Conservation (phyloP, 2,797 vertebrate genomes). For the Eleutherodactylus coqui region DNA sequence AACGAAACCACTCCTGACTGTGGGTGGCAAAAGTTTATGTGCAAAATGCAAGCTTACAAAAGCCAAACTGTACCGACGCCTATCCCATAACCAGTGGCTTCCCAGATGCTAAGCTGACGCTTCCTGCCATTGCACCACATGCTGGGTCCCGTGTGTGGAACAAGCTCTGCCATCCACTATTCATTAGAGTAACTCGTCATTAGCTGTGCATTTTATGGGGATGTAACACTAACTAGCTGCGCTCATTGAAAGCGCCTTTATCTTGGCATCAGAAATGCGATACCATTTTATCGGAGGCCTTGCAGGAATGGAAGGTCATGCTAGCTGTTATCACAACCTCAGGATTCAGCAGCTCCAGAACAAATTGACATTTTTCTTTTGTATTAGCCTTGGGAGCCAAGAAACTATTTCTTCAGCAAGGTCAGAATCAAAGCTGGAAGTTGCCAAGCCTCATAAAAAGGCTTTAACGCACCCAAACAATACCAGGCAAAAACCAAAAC, state of each 20-base stretch:
- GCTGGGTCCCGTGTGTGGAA: not conserved
- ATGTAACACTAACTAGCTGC: too few relatives aligned
- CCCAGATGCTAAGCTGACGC: not conserved
- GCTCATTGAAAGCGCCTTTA: not conserved
- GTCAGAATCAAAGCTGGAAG: slow-evolving; percentile 25
- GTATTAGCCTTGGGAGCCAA: slow-evolving; percentile 56
- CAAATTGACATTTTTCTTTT: slow-evolving; percentile 52
- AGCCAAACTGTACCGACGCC: not conserved
- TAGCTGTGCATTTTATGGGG: not conserved
- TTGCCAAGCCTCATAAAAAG: not conserved
- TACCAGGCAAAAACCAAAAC: not conserved
- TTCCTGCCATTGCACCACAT: not conserved
- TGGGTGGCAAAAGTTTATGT: too few relatives aligned
- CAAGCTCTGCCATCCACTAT: not conserved
- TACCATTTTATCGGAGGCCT: slow-evolving; percentile 31
- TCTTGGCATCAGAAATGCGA: not conserved
- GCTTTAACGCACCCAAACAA: not conserved
- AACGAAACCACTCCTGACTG: too few relatives aligned
- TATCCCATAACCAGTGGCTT: not conserved
- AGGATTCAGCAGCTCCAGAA: slow-evolving; percentile 34
- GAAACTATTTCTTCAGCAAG: slow-evolving; percentile 33
- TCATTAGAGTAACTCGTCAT: not conserved
- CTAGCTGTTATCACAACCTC: slow-evolving; percentile 46
- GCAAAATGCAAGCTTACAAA: too few relatives aligned
- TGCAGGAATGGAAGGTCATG: slow-evolving; percentile 64